A percentile compares a stretch with the other conserved stretches of the same genome.
These are phyloP conservation scores for Microdon myrmicae DNA, from an alignment of 2,888 invertebrate genomes.

Conservation along the genomic window DNA sequence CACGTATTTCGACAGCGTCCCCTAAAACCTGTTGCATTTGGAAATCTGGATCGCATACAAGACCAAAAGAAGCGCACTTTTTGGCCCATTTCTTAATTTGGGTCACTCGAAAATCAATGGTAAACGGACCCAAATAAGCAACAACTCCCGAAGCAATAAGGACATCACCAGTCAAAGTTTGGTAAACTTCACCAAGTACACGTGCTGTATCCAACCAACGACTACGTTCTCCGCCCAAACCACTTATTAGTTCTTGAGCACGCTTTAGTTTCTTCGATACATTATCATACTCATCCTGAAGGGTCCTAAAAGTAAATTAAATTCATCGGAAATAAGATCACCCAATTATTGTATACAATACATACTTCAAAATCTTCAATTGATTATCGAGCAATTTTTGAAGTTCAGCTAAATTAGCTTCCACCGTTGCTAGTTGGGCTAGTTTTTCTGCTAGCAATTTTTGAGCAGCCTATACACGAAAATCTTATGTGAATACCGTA, in stretches of 20 bases:
- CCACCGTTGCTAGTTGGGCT: slow-evolving; percentile 69
- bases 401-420: slow-evolving; percentile 70
- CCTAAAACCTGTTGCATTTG: slow-evolving; percentile 83
- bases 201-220: slow-evolving; percentile 87
- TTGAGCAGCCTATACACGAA: slow-evolving; percentile 68
- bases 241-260: slow-evolving; percentile 91
- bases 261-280: slow-evolving; percentile 89
- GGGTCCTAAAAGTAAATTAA: slow-evolving; percentile 57
- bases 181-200: slow-evolving; percentile 74
- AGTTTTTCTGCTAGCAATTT: slow-evolving; percentile 73
- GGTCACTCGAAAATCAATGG: slow-evolving; percentile 74
- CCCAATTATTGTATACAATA: too few relatives aligned
- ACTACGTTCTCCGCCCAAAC: slow-evolving; percentile 89
- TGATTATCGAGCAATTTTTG: slow-evolving; percentile 73
- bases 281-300: slow-evolving; percentile 82
- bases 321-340: too few relatives aligned
- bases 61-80: slow-evolving; percentile 74
- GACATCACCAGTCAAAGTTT: slow-evolving; percentile 84
- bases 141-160: slow-evolving; percentile 89
- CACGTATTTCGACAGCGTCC: slow-evolving; percentile 86
- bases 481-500: not conserved
- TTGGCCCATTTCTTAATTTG: slow-evolving; percentile 81
- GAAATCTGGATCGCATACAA: slow-evolving; percentile 80
- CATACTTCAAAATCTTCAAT: slow-evolving; percentile 67
- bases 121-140: slow-evolving; percentile 92